Conservation (phyloP, 1,140 invertebrate genomes). For the Bombus balteatus region DNA sequence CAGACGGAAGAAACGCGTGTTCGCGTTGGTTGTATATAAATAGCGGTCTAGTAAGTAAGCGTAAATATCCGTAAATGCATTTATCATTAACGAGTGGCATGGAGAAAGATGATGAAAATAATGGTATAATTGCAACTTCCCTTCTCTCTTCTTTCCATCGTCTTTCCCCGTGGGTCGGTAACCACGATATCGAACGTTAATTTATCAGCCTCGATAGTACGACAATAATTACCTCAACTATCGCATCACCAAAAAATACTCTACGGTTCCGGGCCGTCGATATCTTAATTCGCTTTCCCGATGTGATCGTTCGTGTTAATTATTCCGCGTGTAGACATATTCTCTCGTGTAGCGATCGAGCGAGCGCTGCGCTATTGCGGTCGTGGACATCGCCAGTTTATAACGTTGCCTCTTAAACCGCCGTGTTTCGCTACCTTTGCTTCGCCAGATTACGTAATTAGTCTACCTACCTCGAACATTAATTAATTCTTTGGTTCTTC, state of each 20-base stretch:
- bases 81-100: not conserved
- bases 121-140: not conserved
- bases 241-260: slow-evolving; percentile 10
- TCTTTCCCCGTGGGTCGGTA: not conserved
- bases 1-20: too few species aligned
- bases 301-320: slow-evolving; percentile 26
- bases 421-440: not conserved
- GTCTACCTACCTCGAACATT: not conserved
- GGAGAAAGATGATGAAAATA: not conserved
- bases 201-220: slow-evolving; percentile 30
- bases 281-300: slow-evolving; percentile 40
- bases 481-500: not conserved
- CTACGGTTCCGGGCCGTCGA: not conserved
- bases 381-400: not conserved
- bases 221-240: slow-evolving; percentile 31
- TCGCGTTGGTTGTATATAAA: not conserved
- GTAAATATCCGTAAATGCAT: slow-evolving; percentile 25
- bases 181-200: slow-evolving; percentile 18
- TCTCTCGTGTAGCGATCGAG: not conserved
- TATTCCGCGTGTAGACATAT: slow-evolving; percentile 1
- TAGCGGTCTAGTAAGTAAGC: not conserved
- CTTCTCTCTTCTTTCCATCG: not conserved
- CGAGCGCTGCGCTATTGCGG: too few species aligned
- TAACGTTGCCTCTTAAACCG: not conserved
- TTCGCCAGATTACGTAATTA: not conserved